Evolutionary conservation across 1,140 invertebrate genomes (phyloP).

Genomic region (Ganaspis sp.): DNA sequence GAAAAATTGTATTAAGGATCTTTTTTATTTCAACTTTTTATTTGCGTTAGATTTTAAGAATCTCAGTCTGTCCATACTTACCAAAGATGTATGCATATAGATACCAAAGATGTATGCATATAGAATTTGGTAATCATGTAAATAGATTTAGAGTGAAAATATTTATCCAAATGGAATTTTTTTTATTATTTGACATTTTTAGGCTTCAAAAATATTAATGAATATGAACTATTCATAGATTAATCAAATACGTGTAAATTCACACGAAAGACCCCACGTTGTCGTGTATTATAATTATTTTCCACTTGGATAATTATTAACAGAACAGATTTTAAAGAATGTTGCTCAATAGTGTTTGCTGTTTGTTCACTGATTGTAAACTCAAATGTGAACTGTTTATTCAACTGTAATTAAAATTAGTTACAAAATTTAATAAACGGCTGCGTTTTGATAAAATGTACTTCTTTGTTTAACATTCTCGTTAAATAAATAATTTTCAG

Average conservation of each 20-base stretch:
- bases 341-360: slow-evolving; percentile 1
- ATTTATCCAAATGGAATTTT: not conserved
- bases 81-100: not conserved
- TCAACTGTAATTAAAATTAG: slow-evolving; percentile 9
- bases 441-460: not conserved
- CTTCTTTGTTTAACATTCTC: not conserved
- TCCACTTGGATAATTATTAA: no score
- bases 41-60: not conserved
- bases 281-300: no score
- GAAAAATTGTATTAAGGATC: not conserved
- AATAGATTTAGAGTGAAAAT: not conserved
- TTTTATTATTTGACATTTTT: not conserved
- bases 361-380: not conserved
- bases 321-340: not conserved
- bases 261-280: no score
- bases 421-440: not conserved
- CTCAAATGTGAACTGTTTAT: not conserved
- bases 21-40: not conserved
- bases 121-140: not conserved
- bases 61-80: not conserved
- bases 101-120: not conserved
- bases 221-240: not conserved
- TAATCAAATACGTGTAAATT: not conserved
- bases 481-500: not conserved
- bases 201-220: not conserved